Percentiles rank a stretch among this genome's conserved stretches.
phyloP scores from a whole-genome alignment of 37 sponge, comb jelly and placozoan species.

The Mnemiopsis leidyi region DNA sequence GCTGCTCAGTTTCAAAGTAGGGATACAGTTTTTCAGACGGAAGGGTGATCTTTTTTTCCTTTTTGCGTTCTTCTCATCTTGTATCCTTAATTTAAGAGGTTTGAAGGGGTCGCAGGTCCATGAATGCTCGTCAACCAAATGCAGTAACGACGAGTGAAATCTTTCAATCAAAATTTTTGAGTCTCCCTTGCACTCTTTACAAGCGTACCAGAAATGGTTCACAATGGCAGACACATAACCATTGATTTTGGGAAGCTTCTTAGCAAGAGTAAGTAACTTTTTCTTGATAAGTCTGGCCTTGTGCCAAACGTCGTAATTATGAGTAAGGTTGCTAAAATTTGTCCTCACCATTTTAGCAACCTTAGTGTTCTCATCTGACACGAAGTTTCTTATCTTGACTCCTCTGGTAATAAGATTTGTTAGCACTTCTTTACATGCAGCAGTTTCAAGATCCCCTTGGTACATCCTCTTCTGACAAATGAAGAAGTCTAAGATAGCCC shows the following conservation, averaged over 20 bases:
- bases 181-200: background rate
- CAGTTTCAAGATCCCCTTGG: background rate
- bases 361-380: constrained; percentile 2
- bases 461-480: background rate
- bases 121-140: background rate
- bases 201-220: background rate
- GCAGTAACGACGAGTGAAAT: background rate
- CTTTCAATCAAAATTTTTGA: background rate
- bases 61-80: background rate
- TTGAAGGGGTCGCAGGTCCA: background rate
- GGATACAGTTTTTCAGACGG: background rate
- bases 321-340: background rate
- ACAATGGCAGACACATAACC: background rate
- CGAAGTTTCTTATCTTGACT: background rate
- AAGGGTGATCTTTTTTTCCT: background rate
- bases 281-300: background rate
- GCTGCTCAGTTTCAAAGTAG: background rate
- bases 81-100: background rate
- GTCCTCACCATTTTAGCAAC: background rate
- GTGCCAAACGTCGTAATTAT: constrained; percentile 8
- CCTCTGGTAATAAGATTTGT: background rate
- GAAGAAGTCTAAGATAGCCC: constrained; percentile 12
- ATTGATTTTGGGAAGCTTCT: background rate
- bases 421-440: background rate
- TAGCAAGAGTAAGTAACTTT: background rate